phyloP scores from a whole-genome alignment of 1,140 invertebrate genomes.

The Drosophila malerkotliana region DNA sequence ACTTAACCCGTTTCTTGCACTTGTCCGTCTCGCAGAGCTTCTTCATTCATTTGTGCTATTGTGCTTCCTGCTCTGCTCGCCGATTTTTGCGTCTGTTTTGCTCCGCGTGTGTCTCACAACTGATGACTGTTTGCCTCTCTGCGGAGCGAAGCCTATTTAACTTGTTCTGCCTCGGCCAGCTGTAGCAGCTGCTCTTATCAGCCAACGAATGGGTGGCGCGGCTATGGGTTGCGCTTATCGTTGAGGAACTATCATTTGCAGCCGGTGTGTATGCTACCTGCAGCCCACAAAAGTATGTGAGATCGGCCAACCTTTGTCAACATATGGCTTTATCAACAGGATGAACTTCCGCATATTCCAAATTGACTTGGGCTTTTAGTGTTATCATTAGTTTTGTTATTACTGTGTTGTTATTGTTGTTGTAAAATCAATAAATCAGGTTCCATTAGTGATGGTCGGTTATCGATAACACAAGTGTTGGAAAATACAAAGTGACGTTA shows the following conservation, averaged over 20 bases:
- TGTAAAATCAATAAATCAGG: conserved; percentile 1
- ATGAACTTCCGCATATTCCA: not conserved
- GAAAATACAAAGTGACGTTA: too few species aligned
- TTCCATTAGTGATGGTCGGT: not conserved
- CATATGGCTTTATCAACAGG: not conserved
- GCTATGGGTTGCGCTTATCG: not conserved
- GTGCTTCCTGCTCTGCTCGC: conserved; percentile 31
- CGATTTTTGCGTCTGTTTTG: conserved; percentile 70
- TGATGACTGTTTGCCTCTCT: conserved; percentile 48
- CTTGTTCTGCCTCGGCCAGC: conserved; percentile 26
- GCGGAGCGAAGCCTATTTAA: conserved; percentile 45
- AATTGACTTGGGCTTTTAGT: not conserved
- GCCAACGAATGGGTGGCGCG: conserved; percentile 3
- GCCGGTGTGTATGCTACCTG: conserved; percentile 6
- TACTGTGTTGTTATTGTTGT: not conserved
- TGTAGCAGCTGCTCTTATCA: conserved; percentile 36
- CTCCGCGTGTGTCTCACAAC: conserved; percentile 57
- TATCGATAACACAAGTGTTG: not conserved
- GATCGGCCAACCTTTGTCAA: not conserved
- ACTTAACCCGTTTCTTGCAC: conserved; percentile 75
- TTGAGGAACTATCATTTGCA: conserved; percentile 8
- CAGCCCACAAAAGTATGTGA: not conserved
- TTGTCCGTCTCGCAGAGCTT: conserved; percentile 37
- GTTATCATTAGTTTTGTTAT: not conserved
- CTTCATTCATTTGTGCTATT: conserved; percentile 60